phyloP scores from a whole-genome alignment of 2,888 invertebrate species.

The Melinopterus prodromus region DNA sequence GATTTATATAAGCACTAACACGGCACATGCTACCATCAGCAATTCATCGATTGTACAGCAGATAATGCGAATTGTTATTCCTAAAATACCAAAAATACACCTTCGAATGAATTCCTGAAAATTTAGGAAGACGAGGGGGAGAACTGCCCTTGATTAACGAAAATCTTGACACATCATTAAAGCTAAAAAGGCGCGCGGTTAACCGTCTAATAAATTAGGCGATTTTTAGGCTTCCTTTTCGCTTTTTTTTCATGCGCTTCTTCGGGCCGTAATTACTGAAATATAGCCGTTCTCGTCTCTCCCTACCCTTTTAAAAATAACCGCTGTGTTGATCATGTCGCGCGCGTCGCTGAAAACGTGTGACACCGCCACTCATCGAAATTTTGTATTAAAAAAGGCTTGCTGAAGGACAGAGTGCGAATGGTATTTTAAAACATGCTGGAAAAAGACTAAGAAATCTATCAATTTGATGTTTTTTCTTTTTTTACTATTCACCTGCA shows the following conservation, averaged over 20 bases:
- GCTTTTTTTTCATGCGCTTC: neutral
- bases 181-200: no score
- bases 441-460: neutral
- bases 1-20: constrained; percentile 4
- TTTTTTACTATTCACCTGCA: neutral
- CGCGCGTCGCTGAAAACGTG: no score
- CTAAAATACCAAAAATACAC: neutral
- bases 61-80: neutral
- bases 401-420: neutral
- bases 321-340: neutral
- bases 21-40: neutral
- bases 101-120: no score
- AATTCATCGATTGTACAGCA: neutral
- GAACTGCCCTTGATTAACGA: neutral
- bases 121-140: no score
- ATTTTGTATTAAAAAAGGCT: neutral
- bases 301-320: neutral
- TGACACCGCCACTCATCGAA: neutral
- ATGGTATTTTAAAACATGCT: neutral
- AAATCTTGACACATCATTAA: neutral
- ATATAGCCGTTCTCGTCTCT: neutral
- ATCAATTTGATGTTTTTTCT: neutral
- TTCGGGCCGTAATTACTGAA: no score
- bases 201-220: no score
- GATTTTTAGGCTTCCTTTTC: neutral